Evolutionary conservation across 1,140 invertebrate genomes (phyloP), one percentile per base, ranked within the genome.

Genomic region (Trichonephila clavipes): DNA sequence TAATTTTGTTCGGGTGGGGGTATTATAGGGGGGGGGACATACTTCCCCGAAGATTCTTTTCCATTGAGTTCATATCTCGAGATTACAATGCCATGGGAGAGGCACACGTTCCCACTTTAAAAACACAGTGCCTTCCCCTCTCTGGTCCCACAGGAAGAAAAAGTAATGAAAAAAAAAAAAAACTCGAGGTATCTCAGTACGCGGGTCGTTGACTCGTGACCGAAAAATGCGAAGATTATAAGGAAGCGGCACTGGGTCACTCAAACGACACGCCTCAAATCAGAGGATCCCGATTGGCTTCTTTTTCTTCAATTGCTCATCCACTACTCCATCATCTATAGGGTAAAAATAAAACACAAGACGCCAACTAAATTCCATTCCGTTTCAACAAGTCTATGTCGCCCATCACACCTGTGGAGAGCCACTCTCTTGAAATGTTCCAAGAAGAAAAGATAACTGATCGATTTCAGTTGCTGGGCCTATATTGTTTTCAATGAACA

Each of bases 171-270:
- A 77, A 51, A 72, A 28, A 28, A 28, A 28, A 28, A 89, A 89
- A 59, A 77, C 6, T 18, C 18, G 24, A 34, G 24, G 72, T 77
- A 77, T 77, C 28, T 77, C 40, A 21, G 40, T 44, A 16, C 51
- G 72, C 34, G 44, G 88, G 88, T 89, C 88, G 44, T 72, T 89
- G 88, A 89, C 88, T 89, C 66, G 40, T 77, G 85, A 89, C 88
- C 88, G 69, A 89, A 69, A 89, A 89, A 89, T 89, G 88, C 88
- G 69, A 77, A 89, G 40, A 89, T 89, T 69, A 64, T 87, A 40
- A 89, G 88, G 88, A 89, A 89, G 88, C 66, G 88, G 88, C 88
- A 89, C 88, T 89, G 44, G 88, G 88, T 89, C 88, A 89, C 88
- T 89, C 40, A 28, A 59, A 77, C 69, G 34, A 89, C 83, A 59